These are phyloP conservation scores for Tylochromis polylepis DNA, from an alignment of 2,113 vertebrate species.

Conservation along the genomic window DNA sequence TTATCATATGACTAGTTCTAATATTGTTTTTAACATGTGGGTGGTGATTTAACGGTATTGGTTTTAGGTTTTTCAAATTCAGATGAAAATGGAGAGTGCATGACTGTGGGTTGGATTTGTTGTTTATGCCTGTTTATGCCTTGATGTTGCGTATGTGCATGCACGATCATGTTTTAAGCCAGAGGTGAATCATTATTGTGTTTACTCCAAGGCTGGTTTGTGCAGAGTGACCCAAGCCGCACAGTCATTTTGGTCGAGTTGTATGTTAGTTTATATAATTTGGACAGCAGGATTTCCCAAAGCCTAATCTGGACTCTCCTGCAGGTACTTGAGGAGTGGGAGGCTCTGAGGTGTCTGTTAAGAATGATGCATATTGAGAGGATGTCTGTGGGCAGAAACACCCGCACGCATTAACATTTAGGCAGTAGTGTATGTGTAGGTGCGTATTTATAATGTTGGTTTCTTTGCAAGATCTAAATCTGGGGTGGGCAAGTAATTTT, in stretches of 20 bases:
- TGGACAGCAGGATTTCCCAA: conserved; percentile 10
- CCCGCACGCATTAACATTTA: not conserved
- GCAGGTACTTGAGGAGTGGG: not conserved
- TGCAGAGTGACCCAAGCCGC: not conserved
- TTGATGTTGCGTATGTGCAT: not conserved
- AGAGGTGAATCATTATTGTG: conserved; percentile 40
- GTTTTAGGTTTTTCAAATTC: conserved; percentile 7
- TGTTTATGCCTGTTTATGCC: not conserved
- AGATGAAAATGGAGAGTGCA: not conserved
- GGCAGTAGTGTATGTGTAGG: not conserved
- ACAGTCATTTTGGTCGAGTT: not conserved
- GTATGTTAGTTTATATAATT: conserved; percentile 11
- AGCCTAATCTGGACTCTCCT: not conserved
- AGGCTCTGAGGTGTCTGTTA: not conserved
- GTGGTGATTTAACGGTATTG: conserved; percentile 4
- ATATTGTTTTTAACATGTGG: conserved; percentile 37
- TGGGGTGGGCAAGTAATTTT: not conserved
- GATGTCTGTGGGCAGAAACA: not conserved
- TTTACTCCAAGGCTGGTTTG: conserved; percentile 10
- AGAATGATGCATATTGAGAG: not conserved
- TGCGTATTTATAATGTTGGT: not conserved
- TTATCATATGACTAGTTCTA: conserved; percentile 21
- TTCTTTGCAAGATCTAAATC: not conserved
- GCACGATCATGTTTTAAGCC: not conserved
- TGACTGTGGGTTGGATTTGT: not conserved